Evolutionary conservation across 30 jellyfish, hydroid and myxozoan species (phyloP), one percentile per base, ranked within the genome.

Genomic region (Pelagia noctiluca): DNA sequence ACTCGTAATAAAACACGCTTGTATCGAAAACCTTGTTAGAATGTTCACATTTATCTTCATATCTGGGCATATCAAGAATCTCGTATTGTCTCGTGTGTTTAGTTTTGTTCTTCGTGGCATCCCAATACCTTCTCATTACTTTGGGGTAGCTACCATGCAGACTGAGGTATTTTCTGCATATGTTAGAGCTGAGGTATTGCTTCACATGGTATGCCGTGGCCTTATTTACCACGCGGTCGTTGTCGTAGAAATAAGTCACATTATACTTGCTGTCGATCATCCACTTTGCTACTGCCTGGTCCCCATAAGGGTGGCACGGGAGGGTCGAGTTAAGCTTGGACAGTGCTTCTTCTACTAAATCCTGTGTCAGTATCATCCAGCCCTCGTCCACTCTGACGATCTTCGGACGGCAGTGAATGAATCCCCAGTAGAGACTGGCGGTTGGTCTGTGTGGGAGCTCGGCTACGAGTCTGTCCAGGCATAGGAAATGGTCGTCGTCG

Each of bases 351-450:
- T 86, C 67, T 30, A 93, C 89, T 46, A 93, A 29, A 71, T 93
- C 96, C 29, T 85, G 53, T 28, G 98, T 48, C 60, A 87, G 57
- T 47, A 93, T 35, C 88, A 93, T 78, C 98, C 98, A 93, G 24
- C 98, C 98, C 57, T 93, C 98, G 48, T 93, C 98, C 21, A 93
- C 97, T 35, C 98, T 38, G 8, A 93, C 96, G n/a, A 93, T 96
- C 18, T 71, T 75, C 23, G 74, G 77, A 19, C 84, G 76, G 61
- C 98, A 93, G 60, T 93, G 98, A 31, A 87, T 67, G 87, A 70
- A 93, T 10, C 98, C 98, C 98, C 98, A 93, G 78, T 93, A 93
- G 3, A 93, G 67, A 0, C 93, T 87, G 32, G 66, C 28, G n/a
- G 71, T 80, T 12, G 93, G 96, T 72, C 98, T 70, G 23, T 62